Evolutionary conservation across 2,113 vertebrate genomes (phyloP), one percentile per base, ranked within the genome.

Genomic region (Osmerus eperlanus): DNA sequence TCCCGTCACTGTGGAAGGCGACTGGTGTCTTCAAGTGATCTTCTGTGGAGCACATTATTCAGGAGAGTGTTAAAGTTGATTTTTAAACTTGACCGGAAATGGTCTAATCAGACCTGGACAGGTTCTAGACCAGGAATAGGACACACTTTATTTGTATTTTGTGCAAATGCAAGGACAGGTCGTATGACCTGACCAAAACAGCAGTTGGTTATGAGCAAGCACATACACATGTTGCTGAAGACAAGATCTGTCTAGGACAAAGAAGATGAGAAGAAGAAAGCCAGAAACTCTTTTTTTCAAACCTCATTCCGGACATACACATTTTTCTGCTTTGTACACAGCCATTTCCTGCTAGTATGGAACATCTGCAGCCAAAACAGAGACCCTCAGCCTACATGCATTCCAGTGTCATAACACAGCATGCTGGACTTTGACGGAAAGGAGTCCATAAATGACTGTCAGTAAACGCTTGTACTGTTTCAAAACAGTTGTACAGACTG

Each of bases 21-120:
- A 85, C 76, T 29, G 75, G 80, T 80, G 59, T 86, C 83, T 88
- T 89, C 53, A 83, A 71, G 51, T 88, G 81, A 68, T 82, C 87
- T 47, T 92, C 97, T 97, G 86, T 69, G 75, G 54, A 71, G 71
- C 76, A 81, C 0, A 28, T 62, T 15, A 1, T 28, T 7, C 19
- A 16, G 25, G 8, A 52, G 16, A 18, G 36, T 41, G 8, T 18
- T 71, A 65, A 68, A 72, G 60, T 14, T n/a, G 0, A 71, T 41
- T 64, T 64, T 67, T 55, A 16, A 32, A 52, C 32, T 8, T 36
- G 32, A 36, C 41, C 9, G 1, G 41, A 47, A 47, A 47, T 47
- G 41, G 7, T 47, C 41, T 47, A 7, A 47, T 41, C 36, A 41
- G 36, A 41, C 8, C 36, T 47, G 41, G 41, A 47, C 9, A 12